phyloP scores from a whole-genome alignment of 2,888 invertebrate genomes.

The Troides helena region DNA sequence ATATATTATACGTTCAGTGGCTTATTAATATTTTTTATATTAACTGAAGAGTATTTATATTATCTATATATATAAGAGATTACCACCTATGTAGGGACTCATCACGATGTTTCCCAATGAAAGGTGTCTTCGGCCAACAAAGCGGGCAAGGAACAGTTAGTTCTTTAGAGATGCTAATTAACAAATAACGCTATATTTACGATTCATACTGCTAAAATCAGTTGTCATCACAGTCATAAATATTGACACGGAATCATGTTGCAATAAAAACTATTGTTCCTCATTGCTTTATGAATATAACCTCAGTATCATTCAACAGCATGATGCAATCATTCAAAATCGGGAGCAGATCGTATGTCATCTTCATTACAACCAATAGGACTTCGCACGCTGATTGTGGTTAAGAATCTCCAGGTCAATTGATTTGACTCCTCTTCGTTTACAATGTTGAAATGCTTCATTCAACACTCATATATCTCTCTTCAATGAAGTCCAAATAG shows the following conservation, averaged over 20 bases:
- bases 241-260: not conserved
- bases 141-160: too few species aligned
- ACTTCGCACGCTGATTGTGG: constrained; percentile 77
- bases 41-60: too few species aligned
- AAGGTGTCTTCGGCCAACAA: too few species aligned
- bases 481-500: constrained; percentile 35
- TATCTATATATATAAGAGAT: too few species aligned
- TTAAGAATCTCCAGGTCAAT: constrained; percentile 69
- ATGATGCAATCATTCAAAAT: constrained; percentile 59
- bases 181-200: too few species aligned
- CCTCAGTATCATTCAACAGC: constrained; percentile 44
- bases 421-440: constrained; percentile 62
- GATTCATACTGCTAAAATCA: too few species aligned
- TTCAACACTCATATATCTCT: constrained; percentile 37
- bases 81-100: too few species aligned
- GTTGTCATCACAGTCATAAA: too few species aligned
- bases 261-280: not conserved
- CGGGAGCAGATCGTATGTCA: constrained; percentile 67
- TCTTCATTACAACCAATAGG: constrained; percentile 63
- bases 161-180: too few species aligned
- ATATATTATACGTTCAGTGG: too few species aligned
- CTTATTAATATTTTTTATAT: too few species aligned
- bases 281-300: constrained; percentile 18
- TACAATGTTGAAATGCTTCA: constrained; percentile 39
- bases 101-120: too few species aligned